phyloP scores from a whole-genome alignment of 2,797 vertebrate species.

The Peromyscus eremicus region DNA sequence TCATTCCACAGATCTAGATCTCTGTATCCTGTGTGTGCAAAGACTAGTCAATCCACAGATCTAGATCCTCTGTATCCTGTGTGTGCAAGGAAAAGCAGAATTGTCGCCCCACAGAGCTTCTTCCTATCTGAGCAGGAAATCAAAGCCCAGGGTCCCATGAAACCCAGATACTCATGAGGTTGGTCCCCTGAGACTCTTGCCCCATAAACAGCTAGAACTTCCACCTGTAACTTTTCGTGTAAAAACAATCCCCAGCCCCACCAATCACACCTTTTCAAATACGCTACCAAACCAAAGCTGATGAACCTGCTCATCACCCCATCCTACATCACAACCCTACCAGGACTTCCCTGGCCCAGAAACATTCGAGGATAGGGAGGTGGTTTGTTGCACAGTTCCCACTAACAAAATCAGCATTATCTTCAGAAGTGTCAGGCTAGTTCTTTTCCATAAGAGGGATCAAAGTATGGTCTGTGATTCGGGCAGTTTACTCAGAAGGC shows the following conservation, averaged over 20 bases:
- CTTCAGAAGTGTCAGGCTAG: neutral
- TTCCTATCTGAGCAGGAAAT: conserved; percentile 11
- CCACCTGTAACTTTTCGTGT: neutral
- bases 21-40: no score
- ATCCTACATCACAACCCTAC: neutral
- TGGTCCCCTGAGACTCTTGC: neutral
- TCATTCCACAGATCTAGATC: no score
- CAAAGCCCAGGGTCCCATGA: neutral
- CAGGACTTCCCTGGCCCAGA: neutral
- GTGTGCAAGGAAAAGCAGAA: neutral
- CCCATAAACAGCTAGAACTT: neutral
- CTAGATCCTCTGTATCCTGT: no score
- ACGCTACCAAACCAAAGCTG: neutral
- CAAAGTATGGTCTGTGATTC: neutral
- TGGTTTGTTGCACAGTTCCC: neutral
- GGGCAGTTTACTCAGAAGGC: neutral
- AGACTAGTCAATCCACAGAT: no score
- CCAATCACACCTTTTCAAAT: neutral
- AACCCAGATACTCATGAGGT: neutral
- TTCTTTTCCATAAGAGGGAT: neutral
- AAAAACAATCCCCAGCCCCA: neutral
- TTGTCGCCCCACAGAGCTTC: neutral
- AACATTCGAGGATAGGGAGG: neutral
- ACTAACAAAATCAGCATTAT: neutral
- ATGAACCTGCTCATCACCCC: neutral